Conservation (phyloP, 2,797 vertebrate species). For the Lutjanus campechanus region DNA sequence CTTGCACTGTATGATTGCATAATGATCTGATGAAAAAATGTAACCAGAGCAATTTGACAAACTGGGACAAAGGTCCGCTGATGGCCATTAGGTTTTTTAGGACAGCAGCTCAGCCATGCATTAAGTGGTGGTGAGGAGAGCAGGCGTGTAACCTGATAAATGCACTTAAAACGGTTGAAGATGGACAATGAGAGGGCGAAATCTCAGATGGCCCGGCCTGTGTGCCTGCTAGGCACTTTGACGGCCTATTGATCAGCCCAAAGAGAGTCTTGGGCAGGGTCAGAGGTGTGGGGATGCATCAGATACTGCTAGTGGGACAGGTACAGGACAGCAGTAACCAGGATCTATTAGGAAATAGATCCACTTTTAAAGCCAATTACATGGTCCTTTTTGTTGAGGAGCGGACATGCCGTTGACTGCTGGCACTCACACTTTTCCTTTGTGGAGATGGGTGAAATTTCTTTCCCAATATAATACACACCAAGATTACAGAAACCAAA, state of each 20-base stretch:
- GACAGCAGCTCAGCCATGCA: slow-evolving; percentile 70
- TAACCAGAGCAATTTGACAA: slow-evolving; percentile 65
- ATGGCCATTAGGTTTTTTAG: slow-evolving; percentile 71
- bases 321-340: slow-evolving; percentile 60
- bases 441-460: slow-evolving; percentile 31
- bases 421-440: slow-evolving; percentile 37
- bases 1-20: slow-evolving; percentile 49
- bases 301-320: slow-evolving; percentile 62
- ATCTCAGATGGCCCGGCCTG: slow-evolving; percentile 75
- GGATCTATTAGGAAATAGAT: slow-evolving; percentile 62
- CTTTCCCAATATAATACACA: slow-evolving; percentile 50
- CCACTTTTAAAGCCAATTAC: slow-evolving; percentile 44
- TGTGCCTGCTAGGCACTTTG: slow-evolving; percentile 80
- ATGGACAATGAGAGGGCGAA: slow-evolving; percentile 80
- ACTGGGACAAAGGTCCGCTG: slow-evolving; percentile 71
- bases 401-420: slow-evolving; percentile 48
- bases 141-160: slow-evolving; percentile 81
- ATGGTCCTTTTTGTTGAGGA: slow-evolving; percentile 51
- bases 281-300: slow-evolving; percentile 73
- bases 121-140: slow-evolving; percentile 71
- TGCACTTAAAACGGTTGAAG: slow-evolving; percentile 83
- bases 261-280: slow-evolving; percentile 65
- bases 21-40: slow-evolving; percentile 48
- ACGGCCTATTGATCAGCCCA: slow-evolving; percentile 81
- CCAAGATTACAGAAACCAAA: no score